A percentile compares a stretch with the other conserved stretches of the same genome.
Conservation (phyloP, 2,888 invertebrate genomes). For the Ctenicera cuprea region DNA sequence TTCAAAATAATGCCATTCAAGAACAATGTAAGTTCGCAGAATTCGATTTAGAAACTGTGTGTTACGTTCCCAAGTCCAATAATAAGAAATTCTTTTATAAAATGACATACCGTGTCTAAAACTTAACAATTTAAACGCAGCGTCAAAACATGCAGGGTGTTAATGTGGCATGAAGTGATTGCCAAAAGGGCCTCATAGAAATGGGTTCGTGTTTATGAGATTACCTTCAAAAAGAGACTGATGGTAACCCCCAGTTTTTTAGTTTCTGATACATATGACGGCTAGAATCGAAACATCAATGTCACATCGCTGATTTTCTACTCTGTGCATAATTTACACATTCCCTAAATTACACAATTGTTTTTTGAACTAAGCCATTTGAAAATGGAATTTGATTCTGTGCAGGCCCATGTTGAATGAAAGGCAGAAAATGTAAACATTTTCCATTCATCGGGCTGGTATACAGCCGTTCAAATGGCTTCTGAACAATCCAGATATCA, state of each 20-base stretch:
- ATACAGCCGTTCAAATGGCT: not conserved
- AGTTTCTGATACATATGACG: constrained; percentile 5
- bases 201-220: constrained; percentile 12
- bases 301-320: not conserved
- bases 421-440: not conserved
- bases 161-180: constrained; percentile 24
- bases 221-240: not conserved
- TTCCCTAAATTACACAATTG: not conserved
- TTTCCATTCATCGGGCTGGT: constrained; percentile 8
- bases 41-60: constrained; percentile 22
- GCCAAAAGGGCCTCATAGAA: constrained; percentile 2
- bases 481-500: not conserved
- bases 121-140: not conserved
- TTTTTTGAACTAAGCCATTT: constrained; percentile 3
- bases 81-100: constrained; percentile 22
- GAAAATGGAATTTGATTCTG: constrained; percentile 10
- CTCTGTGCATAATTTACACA: not conserved
- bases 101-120: not conserved
- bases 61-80: constrained; percentile 2
- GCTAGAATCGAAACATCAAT: constrained; percentile 14
- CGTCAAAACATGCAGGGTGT: not conserved
- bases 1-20: constrained; percentile 2
- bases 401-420: not conserved
- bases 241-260: not conserved
- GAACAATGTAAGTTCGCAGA: not conserved